Evolutionary conservation across 2,888 invertebrate genomes (phyloP), one percentile per base, ranked within the genome.

Genomic region (Campoletis raptor): DNA sequence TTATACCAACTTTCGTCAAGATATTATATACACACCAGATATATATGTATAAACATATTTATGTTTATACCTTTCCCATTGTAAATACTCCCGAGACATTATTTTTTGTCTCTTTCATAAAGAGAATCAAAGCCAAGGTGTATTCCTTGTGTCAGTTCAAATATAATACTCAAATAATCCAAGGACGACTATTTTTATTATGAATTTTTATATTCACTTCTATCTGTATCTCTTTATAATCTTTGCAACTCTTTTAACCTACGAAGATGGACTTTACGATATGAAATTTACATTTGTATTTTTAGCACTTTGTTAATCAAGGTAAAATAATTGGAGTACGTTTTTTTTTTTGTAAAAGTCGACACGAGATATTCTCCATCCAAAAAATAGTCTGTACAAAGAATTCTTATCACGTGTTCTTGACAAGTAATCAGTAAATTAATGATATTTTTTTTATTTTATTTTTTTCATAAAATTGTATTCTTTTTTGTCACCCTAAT

Each of bases 61-160:
- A 66, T 72, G 12, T 72, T 48, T 73, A 64, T 72, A 37, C 9
- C n/a, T 52, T 78, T 67, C 66, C 36, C 40, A 48, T 67, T 67
- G 66, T 54, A 15, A 3, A 78, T 21, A 52, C 15, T 76, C 42
- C 52, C 64, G 64, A 30, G 76, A 61, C 45, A 76, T 72, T 61
- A 52, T 9, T 80, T 69, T 30, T 54, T 79, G 54, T 57, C 21
- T 80, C n/a, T 42, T 30, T 12, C 30, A 42, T 64, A 24, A 76
- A 74, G 30, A 70, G 45, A 42, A 30, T 61, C 74, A 76, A 76
- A 76, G 61, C 24, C 48, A 36, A 61, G 37, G 5, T 45, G n/a
- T 21, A 72, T 73, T 73, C 37, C 24, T 54, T 54, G 36, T 73
- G 21, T 37, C 48, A n/a, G 48, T n/a, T 70, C n/a, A 0, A 40